Evolutionary conservation across 2,888 invertebrate genomes (phyloP).

Genomic region (Bellardia pandia): DNA sequence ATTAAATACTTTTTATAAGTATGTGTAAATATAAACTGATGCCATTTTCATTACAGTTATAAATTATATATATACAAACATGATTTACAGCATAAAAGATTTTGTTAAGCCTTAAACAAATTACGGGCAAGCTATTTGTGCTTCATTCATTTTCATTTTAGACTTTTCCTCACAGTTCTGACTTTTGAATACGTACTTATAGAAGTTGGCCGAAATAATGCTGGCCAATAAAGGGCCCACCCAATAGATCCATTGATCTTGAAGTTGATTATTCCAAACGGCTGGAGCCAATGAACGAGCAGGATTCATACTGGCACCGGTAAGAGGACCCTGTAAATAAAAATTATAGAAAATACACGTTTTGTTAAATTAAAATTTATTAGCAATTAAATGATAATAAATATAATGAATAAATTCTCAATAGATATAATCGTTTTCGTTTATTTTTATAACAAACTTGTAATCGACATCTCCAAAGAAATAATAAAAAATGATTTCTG

Average conservation of each 20-base stretch:
- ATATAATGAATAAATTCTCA: too few relatives aligned
- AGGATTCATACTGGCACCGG: constrained; percentile 90
- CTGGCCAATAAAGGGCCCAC: constrained; percentile 86
- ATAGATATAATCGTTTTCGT: too few relatives aligned
- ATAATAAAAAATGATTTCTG: too few relatives aligned
- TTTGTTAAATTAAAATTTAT: not conserved
- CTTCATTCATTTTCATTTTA: constrained; percentile 43
- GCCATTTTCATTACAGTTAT: not conserved
- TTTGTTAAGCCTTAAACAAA: not conserved
- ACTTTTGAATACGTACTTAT: constrained; percentile 83
- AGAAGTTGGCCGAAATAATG: constrained; percentile 83
- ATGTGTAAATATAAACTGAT: too few relatives aligned
- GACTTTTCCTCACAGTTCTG: constrained; percentile 76
- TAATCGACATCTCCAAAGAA: too few relatives aligned
- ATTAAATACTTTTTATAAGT: not conserved
- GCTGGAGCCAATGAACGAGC: constrained; percentile 90
- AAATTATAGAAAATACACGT: not conserved
- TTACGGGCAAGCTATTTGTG: constrained; percentile 49
- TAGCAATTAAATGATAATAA: too few relatives aligned
- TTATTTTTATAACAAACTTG: too few relatives aligned
- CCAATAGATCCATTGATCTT: constrained; percentile 90
- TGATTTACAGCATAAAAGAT: not conserved
- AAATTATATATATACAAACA: not conserved
- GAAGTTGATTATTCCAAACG: constrained; percentile 88
- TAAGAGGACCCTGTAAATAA: constrained; percentile 87